Base-by-base conservation (phyloP, 2,888 invertebrate species). In the Heliconius aoede region DNA sequence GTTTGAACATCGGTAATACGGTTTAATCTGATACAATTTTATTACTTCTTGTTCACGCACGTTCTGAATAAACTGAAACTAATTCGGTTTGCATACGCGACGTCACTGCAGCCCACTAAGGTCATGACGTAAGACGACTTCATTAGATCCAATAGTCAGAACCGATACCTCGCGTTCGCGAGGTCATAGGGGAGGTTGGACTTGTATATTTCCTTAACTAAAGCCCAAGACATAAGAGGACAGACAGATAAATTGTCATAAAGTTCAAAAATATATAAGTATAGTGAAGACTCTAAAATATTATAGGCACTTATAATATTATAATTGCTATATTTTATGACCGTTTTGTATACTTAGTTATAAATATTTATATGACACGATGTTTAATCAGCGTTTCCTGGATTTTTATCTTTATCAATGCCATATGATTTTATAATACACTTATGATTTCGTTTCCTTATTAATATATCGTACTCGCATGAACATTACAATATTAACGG, bases 41-140 rank as follows among this genome's bases (percentile, higher is more conserved):
- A 36, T 58, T 26, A 40, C 0, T 72, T 40, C 4, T 15, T 11
- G 36, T 72, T 36, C 36, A 60, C 72, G 26, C 36, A 60, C 5
- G 18, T 26, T 58, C 60, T 13, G 60, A 36, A n/a, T n/a, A n/a
- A 69, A 28, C 51, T 30, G 40, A 64, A 40, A 78, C 81, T 89
- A 89, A 91, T 91, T 89, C 90, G 89, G 88, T 89, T 85, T 86
- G 87, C 84, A 82, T 78, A 87, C 26, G 68, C 65, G 85, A 92
- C 92, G 92, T 92, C 92, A 92, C 87, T 84, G 84, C 85, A 86
- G 88, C 86, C 86, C 86, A 87, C 86, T 91, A 92, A 93, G 93
- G 93, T 90, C 92, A 89, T 91, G 92, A 91, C 91, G 92, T 93
- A 90, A 89, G 86, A 85, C 90, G 86, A 89, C 88, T 88, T 89